phyloP scores from a whole-genome alignment of 1,140 invertebrate species.

The Idris sp. region DNA sequence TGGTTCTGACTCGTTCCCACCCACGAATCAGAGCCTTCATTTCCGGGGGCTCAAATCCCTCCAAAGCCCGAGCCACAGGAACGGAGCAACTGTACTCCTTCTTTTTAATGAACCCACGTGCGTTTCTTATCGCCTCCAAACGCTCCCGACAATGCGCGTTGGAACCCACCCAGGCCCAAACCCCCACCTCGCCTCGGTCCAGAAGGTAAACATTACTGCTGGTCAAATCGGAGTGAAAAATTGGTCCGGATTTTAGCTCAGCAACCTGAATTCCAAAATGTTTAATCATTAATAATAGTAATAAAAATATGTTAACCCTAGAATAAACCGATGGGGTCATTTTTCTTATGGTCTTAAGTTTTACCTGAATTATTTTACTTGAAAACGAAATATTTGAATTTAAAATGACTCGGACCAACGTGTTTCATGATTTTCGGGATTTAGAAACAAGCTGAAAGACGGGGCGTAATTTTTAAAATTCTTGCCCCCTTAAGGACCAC shows the following conservation, averaged over 20 bases:
- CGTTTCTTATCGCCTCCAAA: conserved; percentile 89
- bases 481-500: too few species aligned
- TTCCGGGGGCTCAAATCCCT: conserved; percentile 88
- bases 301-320: too few species aligned
- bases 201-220: conserved; percentile 91
- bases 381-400: too few species aligned
- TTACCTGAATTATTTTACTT: too few species aligned
- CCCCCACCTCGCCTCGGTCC: conserved; percentile 89
- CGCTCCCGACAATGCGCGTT: conserved; percentile 84
- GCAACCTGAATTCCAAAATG: conserved; percentile 83
- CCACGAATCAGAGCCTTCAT: conserved; percentile 89
- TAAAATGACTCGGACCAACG: too few species aligned
- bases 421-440: too few species aligned
- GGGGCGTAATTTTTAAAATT: too few species aligned
- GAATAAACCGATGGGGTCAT: too few species aligned
- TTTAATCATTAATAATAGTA: too few species aligned
- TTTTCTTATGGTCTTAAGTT: too few species aligned
- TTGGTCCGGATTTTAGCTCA: conserved; percentile 91
- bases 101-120: conserved; percentile 92
- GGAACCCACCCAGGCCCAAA: conserved; percentile 96
- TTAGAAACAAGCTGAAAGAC: too few species aligned
- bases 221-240: conserved; percentile 87
- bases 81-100: conserved; percentile 82
- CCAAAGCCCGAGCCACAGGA: conserved; percentile 42
- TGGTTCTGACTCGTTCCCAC: conserved; percentile 81